Evolutionary conservation across 2,888 invertebrate species (phyloP).

Genomic region (Trachelus iudaicus): DNA sequence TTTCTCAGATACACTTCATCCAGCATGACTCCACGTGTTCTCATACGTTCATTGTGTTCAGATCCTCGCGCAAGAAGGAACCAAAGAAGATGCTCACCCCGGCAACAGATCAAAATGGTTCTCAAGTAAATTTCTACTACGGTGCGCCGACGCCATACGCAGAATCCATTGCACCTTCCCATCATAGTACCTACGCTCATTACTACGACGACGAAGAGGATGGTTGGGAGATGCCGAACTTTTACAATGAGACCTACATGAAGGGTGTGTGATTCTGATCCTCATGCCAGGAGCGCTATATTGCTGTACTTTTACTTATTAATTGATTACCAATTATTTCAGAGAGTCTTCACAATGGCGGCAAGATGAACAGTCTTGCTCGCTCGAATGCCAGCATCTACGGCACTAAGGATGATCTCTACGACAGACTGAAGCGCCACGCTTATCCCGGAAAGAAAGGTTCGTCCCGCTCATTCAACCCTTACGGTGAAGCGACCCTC

Average conservation of each 20-base stretch:
- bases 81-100: conserved; percentile 91
- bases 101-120: conserved; percentile 90
- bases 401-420: conserved; percentile 94
- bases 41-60: conserved; percentile 51
- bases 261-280: conserved; percentile 73
- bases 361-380: conserved; percentile 93
- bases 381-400: conserved; percentile 94
- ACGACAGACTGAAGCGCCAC: conserved; percentile 94
- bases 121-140: conserved; percentile 96
- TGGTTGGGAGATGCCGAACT: conserved; percentile 98
- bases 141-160: conserved; percentile 95
- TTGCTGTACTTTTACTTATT: background rate
- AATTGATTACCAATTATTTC: conserved; percentile 23
- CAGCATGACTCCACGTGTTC: conserved; percentile 12
- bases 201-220: conserved; percentile 97
- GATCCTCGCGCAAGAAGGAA: conserved; percentile 88
- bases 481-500: background rate
- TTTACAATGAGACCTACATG: conserved; percentile 96
- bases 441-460: conserved; percentile 97
- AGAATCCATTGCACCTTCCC: conserved; percentile 94
- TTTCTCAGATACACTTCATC: background rate
- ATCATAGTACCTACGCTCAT: conserved; percentile 95
- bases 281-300: conserved; percentile 3
- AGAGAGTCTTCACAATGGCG: conserved; percentile 84
- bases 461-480: conserved; percentile 63